phyloP scores from a whole-genome alignment of 2,888 invertebrate species.

The Prenolepis imparis region DNA sequence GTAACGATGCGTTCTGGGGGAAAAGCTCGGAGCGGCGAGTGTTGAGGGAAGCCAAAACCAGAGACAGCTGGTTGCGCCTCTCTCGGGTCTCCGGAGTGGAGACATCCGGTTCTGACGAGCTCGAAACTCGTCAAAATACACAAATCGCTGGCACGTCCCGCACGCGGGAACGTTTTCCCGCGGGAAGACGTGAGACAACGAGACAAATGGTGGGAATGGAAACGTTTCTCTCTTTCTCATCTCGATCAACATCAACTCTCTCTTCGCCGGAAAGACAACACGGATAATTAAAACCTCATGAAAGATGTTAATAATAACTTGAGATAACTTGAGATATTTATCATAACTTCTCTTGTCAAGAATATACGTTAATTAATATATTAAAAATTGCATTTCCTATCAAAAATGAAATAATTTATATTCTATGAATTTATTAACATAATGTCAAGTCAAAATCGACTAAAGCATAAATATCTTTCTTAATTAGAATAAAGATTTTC shows the following conservation, averaged over 20 bases:
- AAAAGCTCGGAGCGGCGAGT: slow-evolving; percentile 28
- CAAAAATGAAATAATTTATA: too few species aligned
- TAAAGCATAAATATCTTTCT: background rate
- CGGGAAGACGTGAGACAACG: slow-evolving; percentile 48
- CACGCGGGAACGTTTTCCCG: slow-evolving; percentile 48
- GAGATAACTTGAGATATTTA: too few species aligned
- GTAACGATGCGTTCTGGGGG: slow-evolving; percentile 65
- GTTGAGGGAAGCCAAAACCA: slow-evolving; percentile 55
- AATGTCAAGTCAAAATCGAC: background rate
- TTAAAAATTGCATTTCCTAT: background rate
- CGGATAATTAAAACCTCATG: slow-evolving; percentile 68
- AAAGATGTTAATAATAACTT: too few species aligned
- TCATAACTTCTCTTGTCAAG: background rate
- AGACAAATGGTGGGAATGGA: slow-evolving; percentile 64
- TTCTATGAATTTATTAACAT: too few species aligned
- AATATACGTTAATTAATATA: background rate
- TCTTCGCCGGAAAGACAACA: slow-evolving; percentile 70
- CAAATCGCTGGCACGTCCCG: slow-evolving; percentile 79
- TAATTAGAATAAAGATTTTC: background rate
- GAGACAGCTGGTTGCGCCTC: slow-evolving; percentile 82
- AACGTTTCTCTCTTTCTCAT: slow-evolving; percentile 61
- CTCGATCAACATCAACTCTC: slow-evolving; percentile 67
- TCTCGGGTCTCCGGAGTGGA: slow-evolving; percentile 79
- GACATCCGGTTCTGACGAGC: slow-evolving; percentile 83
- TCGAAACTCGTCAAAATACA: slow-evolving; percentile 84